These are phyloP conservation scores for Corythornis madagascariensis DNA, from an alignment of 2,113 vertebrate species.

Conservation along the genomic window DNA sequence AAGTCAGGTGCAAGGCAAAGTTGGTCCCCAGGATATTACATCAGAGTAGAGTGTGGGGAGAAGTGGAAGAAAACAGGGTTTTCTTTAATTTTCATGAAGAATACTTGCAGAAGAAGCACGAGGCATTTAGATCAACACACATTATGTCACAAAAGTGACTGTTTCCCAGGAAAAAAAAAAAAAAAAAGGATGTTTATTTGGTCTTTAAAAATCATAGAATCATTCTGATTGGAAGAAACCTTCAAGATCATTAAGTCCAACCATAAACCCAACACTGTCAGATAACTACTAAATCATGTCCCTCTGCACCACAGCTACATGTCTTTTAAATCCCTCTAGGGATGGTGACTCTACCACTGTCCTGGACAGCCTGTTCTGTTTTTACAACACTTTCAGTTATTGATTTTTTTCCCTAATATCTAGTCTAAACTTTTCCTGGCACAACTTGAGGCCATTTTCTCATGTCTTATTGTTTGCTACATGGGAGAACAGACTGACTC, in stretches of 20 bases:
- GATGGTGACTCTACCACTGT: no score
- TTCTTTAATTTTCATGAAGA: neutral
- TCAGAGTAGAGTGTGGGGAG: accelerated
- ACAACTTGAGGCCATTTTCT: no score
- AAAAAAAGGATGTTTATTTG: neutral
- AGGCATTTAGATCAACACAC: neutral
- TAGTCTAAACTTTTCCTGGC: no score
- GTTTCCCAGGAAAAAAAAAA: neutral
- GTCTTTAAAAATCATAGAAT: neutral
- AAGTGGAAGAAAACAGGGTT: neutral
- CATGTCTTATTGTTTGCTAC: no score
- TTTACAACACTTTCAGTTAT: no score
- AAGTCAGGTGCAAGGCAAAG: neutral
- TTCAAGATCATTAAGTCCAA: neutral
- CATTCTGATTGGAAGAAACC: neutral
- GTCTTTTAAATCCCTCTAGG: neutral
- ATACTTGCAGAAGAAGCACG: neutral
- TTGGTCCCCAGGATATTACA: neutral
- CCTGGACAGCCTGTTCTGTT: no score
- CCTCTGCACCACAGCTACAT: neutral
- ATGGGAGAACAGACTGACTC: no score
- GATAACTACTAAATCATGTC: neutral
- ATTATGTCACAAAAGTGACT: neutral
- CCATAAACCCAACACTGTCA: neutral
- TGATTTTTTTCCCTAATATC: no score